A percentile compares a stretch with the other conserved stretches of the same genome.
Conservation (phyloP, 2,888 invertebrate genomes). For the Metellina segmentata region DNA sequence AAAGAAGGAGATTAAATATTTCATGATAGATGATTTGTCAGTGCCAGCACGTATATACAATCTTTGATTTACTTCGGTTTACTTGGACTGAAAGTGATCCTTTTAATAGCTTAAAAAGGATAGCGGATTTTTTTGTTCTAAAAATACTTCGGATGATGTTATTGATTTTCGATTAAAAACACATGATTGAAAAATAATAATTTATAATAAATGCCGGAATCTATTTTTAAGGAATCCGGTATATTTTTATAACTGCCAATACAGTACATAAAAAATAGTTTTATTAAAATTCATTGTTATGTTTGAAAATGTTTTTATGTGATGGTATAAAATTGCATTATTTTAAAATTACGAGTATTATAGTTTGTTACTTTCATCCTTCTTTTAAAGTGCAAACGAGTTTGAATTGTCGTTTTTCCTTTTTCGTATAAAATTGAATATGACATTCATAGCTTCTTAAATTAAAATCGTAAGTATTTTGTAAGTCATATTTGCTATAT, state of each 20-base stretch:
- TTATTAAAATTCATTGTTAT: too few relatives aligned
- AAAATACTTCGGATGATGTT: slow-evolving; percentile 2
- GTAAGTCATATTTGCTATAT: too few relatives aligned
- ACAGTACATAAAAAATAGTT: too few relatives aligned
- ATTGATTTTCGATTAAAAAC: slow-evolving; percentile 18
- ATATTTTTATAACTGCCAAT: background rate
- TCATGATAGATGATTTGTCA: slow-evolving; percentile 44
- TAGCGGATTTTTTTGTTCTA: background rate
- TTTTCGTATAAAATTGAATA: too few relatives aligned
- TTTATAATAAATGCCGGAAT: background rate
- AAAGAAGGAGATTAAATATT: background rate
- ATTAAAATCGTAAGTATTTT: too few relatives aligned
- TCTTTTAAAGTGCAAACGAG: too few relatives aligned
- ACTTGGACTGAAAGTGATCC: slow-evolving; percentile 1
- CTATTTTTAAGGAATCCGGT: background rate
- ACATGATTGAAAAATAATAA: background rate
- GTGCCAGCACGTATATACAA: background rate
- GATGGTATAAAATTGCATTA: too few relatives aligned
- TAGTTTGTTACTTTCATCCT: too few relatives aligned
- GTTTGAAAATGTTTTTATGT: too few relatives aligned
- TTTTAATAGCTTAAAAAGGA: slow-evolving; percentile 1
- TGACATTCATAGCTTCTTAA: too few relatives aligned
- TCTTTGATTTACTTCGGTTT: slow-evolving; percentile 21
- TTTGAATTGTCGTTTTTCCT: too few relatives aligned
- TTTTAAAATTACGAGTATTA: too few relatives aligned